Evolutionary conservation across 1,140 invertebrate genomes (phyloP), one percentile per base, ranked within the genome.

Genomic region (Drosophila sp.): DNA sequence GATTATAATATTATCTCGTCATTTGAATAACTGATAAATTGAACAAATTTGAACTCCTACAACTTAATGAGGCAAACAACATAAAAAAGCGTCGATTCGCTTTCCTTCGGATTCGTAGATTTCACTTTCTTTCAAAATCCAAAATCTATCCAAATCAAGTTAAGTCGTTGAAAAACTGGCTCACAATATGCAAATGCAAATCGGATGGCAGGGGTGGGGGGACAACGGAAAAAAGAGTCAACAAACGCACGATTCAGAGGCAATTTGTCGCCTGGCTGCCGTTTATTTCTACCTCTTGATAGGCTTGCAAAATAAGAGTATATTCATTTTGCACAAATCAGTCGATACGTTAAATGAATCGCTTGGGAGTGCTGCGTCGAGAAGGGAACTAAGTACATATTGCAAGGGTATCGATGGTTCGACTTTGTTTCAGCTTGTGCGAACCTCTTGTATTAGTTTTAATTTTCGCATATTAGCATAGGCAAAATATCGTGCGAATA

Each of bases 1-100:
- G 79, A 82, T 82, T 86, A 85, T 70, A 85, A 85, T 85, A 69
- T 78, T 82, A 87, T 82, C 83, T 56, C 23, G 2, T 67, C 56
- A 73, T 63, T 76, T 76, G 65, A 68, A 76, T 76, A 76, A 33
- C 32, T 65, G 67, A 76, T 77, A 78, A 79, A 69, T 57, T 56
- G 56, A 66, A 86, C 83, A 86, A 85, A 85, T 82, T 50, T 86
- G 82, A 79, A 76, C 82, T 86, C 83, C 83, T 82, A 86, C 82
- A 87, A 86, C 83, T 82, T 83, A 87, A 87, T 85, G 79, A 69
- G 56, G 33, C 74, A 69, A 41, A 27, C 55, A 41, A 27, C 55
- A 35, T 27, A 66, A 68, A n/a, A 54, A 44, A 70, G 35, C 64
- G 57, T 77, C 40, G 54, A 66, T 66, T 66, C 84, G 70, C 83